Evolutionary conservation across 2,797 vertebrate species (phyloP).

Genomic region (Neopelma chrysocephalum): DNA sequence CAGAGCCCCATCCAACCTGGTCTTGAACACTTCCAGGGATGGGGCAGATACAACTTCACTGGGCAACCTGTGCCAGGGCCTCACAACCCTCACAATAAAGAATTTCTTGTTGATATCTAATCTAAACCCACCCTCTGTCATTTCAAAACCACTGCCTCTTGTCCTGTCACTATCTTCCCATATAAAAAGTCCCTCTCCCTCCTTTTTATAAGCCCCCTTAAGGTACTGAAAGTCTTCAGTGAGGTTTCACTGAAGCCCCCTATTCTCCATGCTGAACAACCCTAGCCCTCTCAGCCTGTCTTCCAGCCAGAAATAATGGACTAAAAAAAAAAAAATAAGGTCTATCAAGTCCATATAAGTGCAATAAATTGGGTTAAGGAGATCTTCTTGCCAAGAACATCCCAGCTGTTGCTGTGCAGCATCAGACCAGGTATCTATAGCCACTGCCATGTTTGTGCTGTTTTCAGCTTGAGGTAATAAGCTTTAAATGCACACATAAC

Average conservation of each 20-base stretch:
- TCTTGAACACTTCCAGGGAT: background rate
- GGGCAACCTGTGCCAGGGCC: background rate
- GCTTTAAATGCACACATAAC: background rate
- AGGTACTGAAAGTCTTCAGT: background rate
- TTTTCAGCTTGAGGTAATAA: background rate
- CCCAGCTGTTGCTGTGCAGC: background rate
- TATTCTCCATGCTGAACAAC: background rate
- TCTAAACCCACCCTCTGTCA: background rate
- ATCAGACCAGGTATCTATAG: background rate
- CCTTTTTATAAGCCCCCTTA: background rate
- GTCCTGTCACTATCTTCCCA: background rate
- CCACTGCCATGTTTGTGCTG: background rate
- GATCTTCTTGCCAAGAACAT: background rate
- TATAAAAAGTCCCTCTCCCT: background rate
- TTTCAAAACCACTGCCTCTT: background rate
- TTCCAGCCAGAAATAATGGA: background rate
- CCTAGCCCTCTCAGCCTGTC: background rate
- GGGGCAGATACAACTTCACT: background rate
- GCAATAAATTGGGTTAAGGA: background rate
- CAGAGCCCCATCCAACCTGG: background rate
- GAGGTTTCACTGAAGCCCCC: background rate
- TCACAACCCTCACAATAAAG: accelerated
- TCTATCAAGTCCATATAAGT: background rate
- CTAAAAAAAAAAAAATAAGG: background rate
- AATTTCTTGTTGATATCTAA: background rate